Percentiles rank a stretch among this genome's conserved stretches.
Evolutionary conservation across 2,113 vertebrate species (phyloP).

Genomic region (Geococcyx californianus): DNA sequence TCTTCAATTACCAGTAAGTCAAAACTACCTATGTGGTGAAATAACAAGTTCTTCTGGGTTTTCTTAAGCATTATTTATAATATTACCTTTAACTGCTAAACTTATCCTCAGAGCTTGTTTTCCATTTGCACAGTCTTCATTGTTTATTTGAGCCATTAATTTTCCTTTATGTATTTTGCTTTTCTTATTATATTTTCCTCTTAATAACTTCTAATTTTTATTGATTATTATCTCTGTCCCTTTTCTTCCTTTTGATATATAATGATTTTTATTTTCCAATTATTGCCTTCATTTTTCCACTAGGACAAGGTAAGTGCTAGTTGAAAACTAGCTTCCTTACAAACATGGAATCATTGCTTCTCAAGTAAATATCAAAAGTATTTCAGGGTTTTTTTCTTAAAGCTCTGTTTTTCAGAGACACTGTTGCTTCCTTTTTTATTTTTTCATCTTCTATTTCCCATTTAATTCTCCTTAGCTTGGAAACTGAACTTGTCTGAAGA

Average conservation of each 20-base stretch:
- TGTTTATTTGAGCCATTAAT: background rate
- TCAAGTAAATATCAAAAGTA: background rate
- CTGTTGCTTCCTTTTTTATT: background rate
- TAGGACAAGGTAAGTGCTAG: background rate
- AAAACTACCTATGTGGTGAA: background rate
- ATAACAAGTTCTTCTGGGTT: background rate
- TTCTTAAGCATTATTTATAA: background rate
- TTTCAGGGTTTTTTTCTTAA: background rate
- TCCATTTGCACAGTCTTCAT: background rate
- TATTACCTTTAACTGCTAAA: background rate
- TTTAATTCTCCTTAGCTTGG: background rate
- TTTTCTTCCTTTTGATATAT: background rate
- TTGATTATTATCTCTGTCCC: background rate
- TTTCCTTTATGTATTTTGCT: background rate
- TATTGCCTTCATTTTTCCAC: background rate
- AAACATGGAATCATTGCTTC: background rate
- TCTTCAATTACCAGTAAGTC: background rate
- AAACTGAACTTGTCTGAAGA: background rate
- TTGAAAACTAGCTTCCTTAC: background rate
- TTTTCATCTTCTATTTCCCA: background rate
- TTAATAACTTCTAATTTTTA: background rate
- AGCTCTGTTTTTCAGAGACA: background rate
- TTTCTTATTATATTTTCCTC: background rate
- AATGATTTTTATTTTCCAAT: background rate
- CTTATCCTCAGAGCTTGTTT: background rate